phyloP scores from a whole-genome alignment of 2,888 invertebrate species.

The Melipona bicolor region DNA sequence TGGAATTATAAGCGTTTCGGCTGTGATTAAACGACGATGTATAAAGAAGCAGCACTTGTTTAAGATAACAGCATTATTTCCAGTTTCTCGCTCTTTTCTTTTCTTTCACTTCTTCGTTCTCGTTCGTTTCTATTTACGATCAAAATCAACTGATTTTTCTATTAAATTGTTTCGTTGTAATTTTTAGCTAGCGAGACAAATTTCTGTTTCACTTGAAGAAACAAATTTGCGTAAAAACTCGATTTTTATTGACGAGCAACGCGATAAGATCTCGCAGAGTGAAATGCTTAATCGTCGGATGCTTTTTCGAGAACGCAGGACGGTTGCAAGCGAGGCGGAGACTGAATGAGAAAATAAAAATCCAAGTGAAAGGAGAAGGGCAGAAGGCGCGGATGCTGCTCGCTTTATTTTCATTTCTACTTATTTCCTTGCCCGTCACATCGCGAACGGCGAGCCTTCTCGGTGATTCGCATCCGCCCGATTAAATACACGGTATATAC shows the following conservation, averaged over 20 bases:
- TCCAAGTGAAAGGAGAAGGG: neutral
- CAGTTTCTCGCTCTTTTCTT: too few species aligned
- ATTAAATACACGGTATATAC: slow-evolving; percentile 60
- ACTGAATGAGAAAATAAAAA: neutral
- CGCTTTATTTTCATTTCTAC: slow-evolving; percentile 42
- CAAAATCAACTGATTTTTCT: neutral
- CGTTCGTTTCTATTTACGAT: slow-evolving; percentile 37
- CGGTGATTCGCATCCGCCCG: slow-evolving; percentile 59
- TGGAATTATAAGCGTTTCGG: slow-evolving; percentile 22
- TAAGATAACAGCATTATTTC: slow-evolving; percentile 34
- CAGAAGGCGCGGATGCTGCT: neutral
- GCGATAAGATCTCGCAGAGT: neutral
- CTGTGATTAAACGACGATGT: slow-evolving; percentile 24
- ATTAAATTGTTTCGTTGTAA: too few species aligned
- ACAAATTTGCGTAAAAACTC: neutral
- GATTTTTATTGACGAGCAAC: neutral
- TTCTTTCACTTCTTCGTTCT: neutral
- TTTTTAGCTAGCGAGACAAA: too few species aligned
- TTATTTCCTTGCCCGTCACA: slow-evolving; percentile 41
- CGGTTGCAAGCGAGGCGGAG: neutral
- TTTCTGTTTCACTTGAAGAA: too few species aligned
- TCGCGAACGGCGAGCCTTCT: slow-evolving; percentile 22
- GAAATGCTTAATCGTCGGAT: slow-evolving; percentile 10
- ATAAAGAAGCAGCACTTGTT: neutral
- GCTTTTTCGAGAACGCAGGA: neutral